Percentiles rank a stretch among this genome's conserved stretches.
These are phyloP conservation scores for Macrobrachium rosenbergii DNA, from an alignment of 1,140 invertebrate genomes.

Conservation along the genomic window DNA sequence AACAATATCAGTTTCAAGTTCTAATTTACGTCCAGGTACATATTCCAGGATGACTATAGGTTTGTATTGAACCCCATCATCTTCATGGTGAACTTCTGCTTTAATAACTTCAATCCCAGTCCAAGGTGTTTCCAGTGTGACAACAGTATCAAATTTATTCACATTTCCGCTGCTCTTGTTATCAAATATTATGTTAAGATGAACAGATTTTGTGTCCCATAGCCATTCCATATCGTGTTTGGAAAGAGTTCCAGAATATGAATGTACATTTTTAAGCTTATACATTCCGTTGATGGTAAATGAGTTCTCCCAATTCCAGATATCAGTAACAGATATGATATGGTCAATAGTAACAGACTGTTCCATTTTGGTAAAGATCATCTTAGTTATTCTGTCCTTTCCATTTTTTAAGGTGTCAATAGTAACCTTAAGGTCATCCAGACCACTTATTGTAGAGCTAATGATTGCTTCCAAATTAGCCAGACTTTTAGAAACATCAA, in stretches of 20 bases:
- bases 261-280: constrained; percentile 4
- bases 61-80: not conserved
- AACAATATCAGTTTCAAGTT: not conserved
- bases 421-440: not conserved
- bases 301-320: constrained; percentile 26
- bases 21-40: not conserved
- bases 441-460: not conserved
- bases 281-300: not conserved
- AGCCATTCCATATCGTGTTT: not conserved
- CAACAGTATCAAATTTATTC: not conserved
- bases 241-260: not conserved
- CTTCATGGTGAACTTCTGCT: not conserved
- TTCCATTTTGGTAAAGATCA: not conserved
- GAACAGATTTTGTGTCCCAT: constrained; percentile 1
- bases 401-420: not conserved
- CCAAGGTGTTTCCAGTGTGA: not conserved
- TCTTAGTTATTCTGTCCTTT: not conserved
- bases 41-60: not conserved
- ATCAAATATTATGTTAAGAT: not conserved
- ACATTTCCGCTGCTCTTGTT: not conserved
- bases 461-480: not conserved
- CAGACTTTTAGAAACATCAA: not conserved
- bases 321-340: not conserved
- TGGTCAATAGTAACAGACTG: not conserved
- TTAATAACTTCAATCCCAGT: not conserved